Evolutionary conservation across 2,113 vertebrate species (phyloP), one percentile per base, ranked within the genome.

Genomic region (Nothocercus julius): DNA sequence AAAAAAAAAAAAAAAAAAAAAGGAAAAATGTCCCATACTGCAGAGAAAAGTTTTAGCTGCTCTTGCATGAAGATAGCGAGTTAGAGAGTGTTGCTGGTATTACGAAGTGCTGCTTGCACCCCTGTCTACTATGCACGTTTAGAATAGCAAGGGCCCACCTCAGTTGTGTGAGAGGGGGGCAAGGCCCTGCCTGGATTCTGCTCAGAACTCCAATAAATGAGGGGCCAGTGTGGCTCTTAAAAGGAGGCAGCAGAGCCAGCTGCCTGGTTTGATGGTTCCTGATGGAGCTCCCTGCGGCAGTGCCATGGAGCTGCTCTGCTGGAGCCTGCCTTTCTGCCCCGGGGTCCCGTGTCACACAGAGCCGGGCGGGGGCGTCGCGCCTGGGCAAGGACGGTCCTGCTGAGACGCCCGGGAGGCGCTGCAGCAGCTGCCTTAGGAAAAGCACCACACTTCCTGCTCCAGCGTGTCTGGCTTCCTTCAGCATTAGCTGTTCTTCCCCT

Each of bases 161-260:
- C 82, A 70, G 21, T 51, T 74, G 69, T 63, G 20, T 54, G 13
- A 66, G 49, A 30, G 25, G 36, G 59, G 28, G 61, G 54, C 42
- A 53, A 45, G 76, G 56, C 27, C 25, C 14, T 70, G 58, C 28
- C 53, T 76, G 34, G 49, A 3, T 79, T 80, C 47, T 66, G 4
- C 11, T 54, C n/a, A 62, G 54, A 66, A 44, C 59, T 64, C 66
- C 78, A 95, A 22, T 75, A 87, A 93, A 92, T 36, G 28, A 76
- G 62, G 22, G n/a, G 66, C 40, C 7, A 38, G 13, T 45, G 42
- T 34, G 51, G 47, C 30, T 56, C 32, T 82, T 66, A 34, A 27
- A 73, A 36, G 22, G 4, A 12, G 28, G 44, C 62, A 90, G 62
- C 34, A 54, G 22, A 79, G 32, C 32, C 72, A 58, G 67, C 7